phyloP scores from a whole-genome alignment of 2,888 invertebrate genomes.

The Lampropteryx suffumata region DNA sequence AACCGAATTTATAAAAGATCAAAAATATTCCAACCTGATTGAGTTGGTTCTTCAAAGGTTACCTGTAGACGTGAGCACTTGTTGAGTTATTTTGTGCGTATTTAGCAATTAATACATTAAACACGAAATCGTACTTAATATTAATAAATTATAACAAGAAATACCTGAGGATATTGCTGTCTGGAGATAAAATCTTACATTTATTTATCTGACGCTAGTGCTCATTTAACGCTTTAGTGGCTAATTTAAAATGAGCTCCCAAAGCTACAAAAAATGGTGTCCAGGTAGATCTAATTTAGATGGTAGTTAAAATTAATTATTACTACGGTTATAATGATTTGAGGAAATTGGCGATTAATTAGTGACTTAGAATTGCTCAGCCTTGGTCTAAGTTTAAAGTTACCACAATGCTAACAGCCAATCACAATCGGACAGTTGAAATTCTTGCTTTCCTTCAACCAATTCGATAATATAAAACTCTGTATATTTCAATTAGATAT shows the following conservation, averaged over 20 bases:
- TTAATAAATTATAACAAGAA: constrained; percentile 31
- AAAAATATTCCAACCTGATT: too few relatives aligned
- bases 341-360: constrained; percentile 55
- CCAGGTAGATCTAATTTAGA: background rate
- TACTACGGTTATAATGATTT: constrained; percentile 37
- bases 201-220: constrained; percentile 41
- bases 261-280: background rate
- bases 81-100: too few relatives aligned
- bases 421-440: too few relatives aligned
- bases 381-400: too few relatives aligned
- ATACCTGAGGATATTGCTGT: constrained; percentile 28
- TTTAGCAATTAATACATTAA: too few relatives aligned
- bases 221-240: constrained; percentile 25
- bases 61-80: too few relatives aligned
- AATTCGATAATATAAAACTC: too few relatives aligned
- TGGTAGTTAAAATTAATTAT: constrained; percentile 33
- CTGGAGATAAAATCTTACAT: constrained; percentile 41
- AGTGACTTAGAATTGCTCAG: constrained; percentile 20
- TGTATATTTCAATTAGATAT: constrained; percentile 21
- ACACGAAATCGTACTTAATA: constrained; percentile 9
- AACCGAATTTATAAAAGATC: too few relatives aligned
- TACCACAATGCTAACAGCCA: too few relatives aligned
- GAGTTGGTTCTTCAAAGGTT: too few relatives aligned
- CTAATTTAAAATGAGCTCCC: constrained; percentile 22
- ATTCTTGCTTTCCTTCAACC: too few relatives aligned